phyloP scores from a whole-genome alignment of 2,797 vertebrate species.

The Acipenser ruthenus region DNA sequence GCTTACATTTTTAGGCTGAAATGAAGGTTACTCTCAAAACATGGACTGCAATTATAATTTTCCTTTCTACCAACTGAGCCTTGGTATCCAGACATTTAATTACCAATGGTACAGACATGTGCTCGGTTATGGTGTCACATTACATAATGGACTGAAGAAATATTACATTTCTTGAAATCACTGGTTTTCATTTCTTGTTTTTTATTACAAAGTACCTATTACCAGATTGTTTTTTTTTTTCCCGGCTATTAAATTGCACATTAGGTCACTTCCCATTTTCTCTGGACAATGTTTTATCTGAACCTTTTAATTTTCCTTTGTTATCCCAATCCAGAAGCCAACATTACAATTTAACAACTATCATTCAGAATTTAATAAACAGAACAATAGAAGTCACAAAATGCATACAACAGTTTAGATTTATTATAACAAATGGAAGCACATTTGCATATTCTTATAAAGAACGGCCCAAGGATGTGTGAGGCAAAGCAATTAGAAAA shows the following conservation, averaged over 20 bases:
- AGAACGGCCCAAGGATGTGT: slow-evolving; percentile 27
- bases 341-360: neutral
- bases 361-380: neutral
- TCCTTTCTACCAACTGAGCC: no score
- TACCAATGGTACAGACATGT: no score
- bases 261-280: neutral
- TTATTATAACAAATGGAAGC: slow-evolving; percentile 25
- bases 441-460: slow-evolving; percentile 16
- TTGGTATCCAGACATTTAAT: no score
- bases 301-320: neutral
- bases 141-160: no score
- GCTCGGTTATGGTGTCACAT: no score
- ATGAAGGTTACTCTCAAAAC: no score
- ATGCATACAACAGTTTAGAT: slow-evolving; percentile 27
- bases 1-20: no score
- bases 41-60: no score
- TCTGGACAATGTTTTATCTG: neutral
- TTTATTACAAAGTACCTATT: no score
- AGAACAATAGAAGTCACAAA: slow-evolving; percentile 41
- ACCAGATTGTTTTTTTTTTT: neutral
- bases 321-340: neutral
- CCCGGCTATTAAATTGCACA: no score
- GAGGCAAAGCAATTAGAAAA: slow-evolving; percentile 44
- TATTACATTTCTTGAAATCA: no score
- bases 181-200: no score